Conservation (phyloP, 1,140 invertebrate species). For the Oppia nitens region DNA sequence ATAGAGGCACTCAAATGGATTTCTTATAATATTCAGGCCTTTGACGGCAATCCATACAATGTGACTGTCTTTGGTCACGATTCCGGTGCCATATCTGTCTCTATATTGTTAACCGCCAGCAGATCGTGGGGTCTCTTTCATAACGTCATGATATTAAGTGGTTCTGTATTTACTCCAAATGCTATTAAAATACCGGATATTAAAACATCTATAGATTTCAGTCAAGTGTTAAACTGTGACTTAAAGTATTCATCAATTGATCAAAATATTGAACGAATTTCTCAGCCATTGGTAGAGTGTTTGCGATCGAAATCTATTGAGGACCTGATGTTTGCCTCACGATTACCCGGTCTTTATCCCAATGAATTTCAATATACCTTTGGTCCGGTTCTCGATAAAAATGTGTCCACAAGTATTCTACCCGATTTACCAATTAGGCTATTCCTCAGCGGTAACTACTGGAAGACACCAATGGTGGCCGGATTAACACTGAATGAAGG, state of each 20-base stretch:
- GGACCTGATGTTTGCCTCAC: neutral
- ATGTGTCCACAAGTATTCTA: constrained; percentile 23
- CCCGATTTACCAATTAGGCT: constrained; percentile 22
- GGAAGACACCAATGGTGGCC: constrained; percentile 25
- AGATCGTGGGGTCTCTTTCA: constrained; percentile 38
- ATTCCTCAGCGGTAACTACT: constrained; percentile 22
- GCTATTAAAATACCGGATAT: constrained; percentile 10
- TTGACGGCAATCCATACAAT: constrained; percentile 74
- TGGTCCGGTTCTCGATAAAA: constrained; percentile 26
- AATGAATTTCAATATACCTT: constrained; percentile 16
- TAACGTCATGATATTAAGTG: constrained; percentile 15
- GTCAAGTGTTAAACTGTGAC: neutral
- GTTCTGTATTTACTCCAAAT: constrained; percentile 14
- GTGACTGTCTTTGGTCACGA: constrained; percentile 86
- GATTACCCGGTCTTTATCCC: neutral
- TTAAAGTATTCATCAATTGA: neutral
- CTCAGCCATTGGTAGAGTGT: constrained; percentile 8
- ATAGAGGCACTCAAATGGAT: constrained; percentile 81
- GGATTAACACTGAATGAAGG: constrained; percentile 23
- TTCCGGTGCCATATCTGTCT: constrained; percentile 80
- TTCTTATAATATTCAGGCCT: constrained; percentile 74
- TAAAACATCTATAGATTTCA: constrained; percentile 10
- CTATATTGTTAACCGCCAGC: constrained; percentile 75
- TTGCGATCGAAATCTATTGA: constrained; percentile 2
- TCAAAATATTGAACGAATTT: neutral